phyloP scores from a whole-genome alignment of 2,888 invertebrate species.

The Cataglyphis rosenhaueri region DNA sequence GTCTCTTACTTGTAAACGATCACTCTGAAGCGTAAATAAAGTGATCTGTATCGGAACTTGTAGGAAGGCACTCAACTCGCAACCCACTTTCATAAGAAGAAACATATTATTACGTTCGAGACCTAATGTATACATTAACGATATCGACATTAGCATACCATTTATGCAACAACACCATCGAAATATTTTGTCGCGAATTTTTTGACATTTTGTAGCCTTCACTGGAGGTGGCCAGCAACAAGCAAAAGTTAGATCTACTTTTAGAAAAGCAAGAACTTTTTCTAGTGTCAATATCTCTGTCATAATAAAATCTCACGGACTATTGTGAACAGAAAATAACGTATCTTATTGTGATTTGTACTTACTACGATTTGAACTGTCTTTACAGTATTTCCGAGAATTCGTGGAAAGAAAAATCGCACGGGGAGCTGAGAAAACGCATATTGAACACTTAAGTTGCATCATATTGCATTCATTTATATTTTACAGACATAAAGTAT shows the following conservation, averaged over 20 bases:
- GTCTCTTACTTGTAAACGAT: slow-evolving; percentile 37
- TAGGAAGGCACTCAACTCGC: background rate
- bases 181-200: slow-evolving; percentile 23
- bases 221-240: slow-evolving; percentile 60
- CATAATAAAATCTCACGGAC: background rate
- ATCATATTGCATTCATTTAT: slow-evolving; percentile 16
- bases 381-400: background rate
- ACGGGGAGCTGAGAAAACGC: background rate
- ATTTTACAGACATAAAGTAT: slow-evolving; percentile 14
- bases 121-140: slow-evolving; percentile 17
- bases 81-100: slow-evolving; percentile 23
- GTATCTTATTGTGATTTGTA: background rate
- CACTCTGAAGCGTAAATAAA: slow-evolving; percentile 8
- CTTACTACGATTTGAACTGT: background rate
- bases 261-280: slow-evolving; percentile 57
- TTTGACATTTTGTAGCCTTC: slow-evolving; percentile 32
- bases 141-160: slow-evolving; percentile 16
- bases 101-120: background rate
- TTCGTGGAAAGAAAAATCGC: background rate
- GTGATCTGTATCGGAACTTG: slow-evolving; percentile 28
- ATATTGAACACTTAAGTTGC: background rate
- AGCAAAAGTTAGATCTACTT: slow-evolving; percentile 55
- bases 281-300: slow-evolving; percentile 53
- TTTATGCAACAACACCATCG: slow-evolving; percentile 16
- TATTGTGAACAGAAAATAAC: slow-evolving; percentile 5